Evolutionary conservation across 2,113 vertebrate genomes (phyloP).

Genomic region (Podarcis muralis): DNA sequence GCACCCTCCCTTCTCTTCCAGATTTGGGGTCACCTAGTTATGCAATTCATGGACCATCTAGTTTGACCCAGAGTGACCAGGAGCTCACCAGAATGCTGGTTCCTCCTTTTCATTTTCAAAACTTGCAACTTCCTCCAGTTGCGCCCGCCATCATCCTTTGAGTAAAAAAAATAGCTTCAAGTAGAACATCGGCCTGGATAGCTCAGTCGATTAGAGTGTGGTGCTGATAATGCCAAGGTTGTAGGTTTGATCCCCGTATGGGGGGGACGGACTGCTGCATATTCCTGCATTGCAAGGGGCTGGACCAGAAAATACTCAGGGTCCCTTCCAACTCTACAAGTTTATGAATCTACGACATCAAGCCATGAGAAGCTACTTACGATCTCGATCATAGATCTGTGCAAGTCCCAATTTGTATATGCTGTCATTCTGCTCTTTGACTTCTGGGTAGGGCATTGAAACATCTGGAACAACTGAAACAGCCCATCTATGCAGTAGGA

Average conservation of each 20-base stretch:
- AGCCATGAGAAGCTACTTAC: background rate
- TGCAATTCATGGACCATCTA: too few species aligned
- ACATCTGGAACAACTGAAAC: background rate
- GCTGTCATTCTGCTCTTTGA: background rate
- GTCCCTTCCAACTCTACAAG: too few species aligned
- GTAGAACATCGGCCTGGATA: too few species aligned
- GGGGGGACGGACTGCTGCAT: too few species aligned
- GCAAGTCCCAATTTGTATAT: background rate
- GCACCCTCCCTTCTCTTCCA: background rate
- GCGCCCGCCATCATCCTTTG: too few species aligned
- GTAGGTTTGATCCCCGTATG: too few species aligned
- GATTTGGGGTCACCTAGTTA: background rate
- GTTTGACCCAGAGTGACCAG: background rate
- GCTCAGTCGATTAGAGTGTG: too few species aligned
- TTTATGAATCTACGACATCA: too few species aligned
- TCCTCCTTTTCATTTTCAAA: background rate
- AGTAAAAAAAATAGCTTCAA: background rate
- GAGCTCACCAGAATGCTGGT: background rate
- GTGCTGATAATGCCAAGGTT: too few species aligned
- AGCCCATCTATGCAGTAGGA: background rate
- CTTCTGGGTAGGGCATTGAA: background rate
- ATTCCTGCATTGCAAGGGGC: too few species aligned
- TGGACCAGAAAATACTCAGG: too few species aligned
- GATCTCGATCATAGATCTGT: too few species aligned
- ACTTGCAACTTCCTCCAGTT: background rate